phyloP scores from a whole-genome alignment of 2,888 invertebrate species.

The Ceriagrion tenellum region DNA sequence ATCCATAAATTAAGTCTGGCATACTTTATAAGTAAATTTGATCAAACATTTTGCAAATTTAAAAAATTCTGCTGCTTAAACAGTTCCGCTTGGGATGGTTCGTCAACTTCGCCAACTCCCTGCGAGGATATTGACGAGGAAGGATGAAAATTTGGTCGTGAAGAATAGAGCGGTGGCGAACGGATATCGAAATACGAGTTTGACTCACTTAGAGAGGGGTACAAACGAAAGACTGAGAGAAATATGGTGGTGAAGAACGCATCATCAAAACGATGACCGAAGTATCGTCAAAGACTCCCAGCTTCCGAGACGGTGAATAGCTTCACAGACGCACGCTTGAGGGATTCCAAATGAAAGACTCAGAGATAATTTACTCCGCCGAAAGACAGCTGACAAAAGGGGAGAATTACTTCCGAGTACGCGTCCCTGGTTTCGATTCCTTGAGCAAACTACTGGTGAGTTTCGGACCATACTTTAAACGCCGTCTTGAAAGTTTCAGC shows the following conservation, averaged over 20 bases:
- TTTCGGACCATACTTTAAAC: neutral
- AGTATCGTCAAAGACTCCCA: neutral
- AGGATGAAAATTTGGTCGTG: neutral
- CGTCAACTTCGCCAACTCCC: no score
- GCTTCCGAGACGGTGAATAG: neutral
- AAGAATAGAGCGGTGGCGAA: neutral
- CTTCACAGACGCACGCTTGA: neutral
- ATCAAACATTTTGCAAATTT: no score
- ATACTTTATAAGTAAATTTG: no score
- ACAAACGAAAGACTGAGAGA: neutral
- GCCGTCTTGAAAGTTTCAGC: neutral
- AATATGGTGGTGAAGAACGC: neutral
- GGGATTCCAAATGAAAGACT: neutral
- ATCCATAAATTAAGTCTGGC: no score
- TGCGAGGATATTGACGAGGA: no score
- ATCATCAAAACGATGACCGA: neutral
- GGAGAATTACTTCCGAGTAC: neutral
- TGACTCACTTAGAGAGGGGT: neutral
- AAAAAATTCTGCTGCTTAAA: no score
- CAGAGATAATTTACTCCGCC: neutral
- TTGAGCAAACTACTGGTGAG: neutral
- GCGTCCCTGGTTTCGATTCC: neutral
- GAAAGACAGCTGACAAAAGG: neutral
- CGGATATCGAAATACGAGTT: neutral
- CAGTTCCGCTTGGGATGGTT: no score